Evolutionary conservation across 2,797 vertebrate genomes (phyloP), one percentile per base, ranked within the genome.

Genomic region (Petrocephalus schoutedeni): DNA sequence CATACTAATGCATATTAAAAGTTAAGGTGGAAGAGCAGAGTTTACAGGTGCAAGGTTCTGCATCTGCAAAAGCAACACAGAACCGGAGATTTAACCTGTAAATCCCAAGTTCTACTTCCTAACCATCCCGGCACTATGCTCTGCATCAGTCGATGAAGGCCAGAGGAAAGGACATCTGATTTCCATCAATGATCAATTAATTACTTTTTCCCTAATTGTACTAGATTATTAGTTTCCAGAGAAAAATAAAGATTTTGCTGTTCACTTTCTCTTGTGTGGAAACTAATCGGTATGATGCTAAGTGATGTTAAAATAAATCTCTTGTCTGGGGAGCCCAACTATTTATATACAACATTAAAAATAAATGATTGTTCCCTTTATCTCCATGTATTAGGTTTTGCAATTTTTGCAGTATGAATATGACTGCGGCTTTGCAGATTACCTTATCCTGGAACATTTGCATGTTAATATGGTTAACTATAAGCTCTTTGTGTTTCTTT

Each of bases 261-360:
- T 93, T 91, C 90, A 91, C 93, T 93, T 88, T 92, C 88, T 89
- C 92, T 94, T 93, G 91, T 94, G 92, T 91, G 90, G 89, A 89
- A 91, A 92, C 90, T 90, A 91, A 94, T 94, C 91, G 92, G 90
- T 90, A 88, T 90, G 91, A 89, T 92, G 91, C 82, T 45, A 71
- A 74, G 74, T 87, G 56, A 51, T 85, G 53, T n/a, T 86, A 51
- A 85, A 89, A 89, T 83, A 49, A 87, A 84, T 84, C 49, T 84
- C 53, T 86, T 19, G 28, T 88, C 61, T 74, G 58, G 28, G 45
- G 58, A 85, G 59, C 12, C 45, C 16, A 32, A 56, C 36, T 77
- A 19, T 49, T 58, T 88, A 64, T 88, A 85, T 67, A 67, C 41
- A 54, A 8, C 80, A 64, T 51, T 19, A 36, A 6, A 64, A 84